Percentiles rank a stretch among this genome's conserved stretches.
Conservation (phyloP, 2,113 vertebrate species). For the Tychaedon coryphoeus region DNA sequence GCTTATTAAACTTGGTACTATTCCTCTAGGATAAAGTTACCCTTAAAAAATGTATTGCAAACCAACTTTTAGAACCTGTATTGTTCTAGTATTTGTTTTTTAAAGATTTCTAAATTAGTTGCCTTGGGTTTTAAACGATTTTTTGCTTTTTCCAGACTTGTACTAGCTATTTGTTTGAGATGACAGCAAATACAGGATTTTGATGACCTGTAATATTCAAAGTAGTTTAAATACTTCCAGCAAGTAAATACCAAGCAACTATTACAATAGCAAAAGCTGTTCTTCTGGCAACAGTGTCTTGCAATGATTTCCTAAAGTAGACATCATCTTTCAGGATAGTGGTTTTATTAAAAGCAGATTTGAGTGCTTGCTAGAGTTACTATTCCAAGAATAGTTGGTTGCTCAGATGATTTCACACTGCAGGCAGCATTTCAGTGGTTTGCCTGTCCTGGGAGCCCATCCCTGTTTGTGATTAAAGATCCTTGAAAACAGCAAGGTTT, state of each 20-base stretch:
- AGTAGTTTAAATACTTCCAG: not conserved
- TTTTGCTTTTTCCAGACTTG: not conserved
- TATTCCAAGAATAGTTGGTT: not conserved
- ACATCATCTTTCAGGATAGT: not conserved
- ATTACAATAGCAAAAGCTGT: not conserved
- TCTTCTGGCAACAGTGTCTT: not conserved
- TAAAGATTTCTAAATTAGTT: not conserved
- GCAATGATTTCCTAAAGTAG: not conserved
- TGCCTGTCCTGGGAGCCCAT: not conserved
- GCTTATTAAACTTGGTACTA: not conserved
- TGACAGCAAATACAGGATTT: not conserved
- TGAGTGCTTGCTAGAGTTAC: not conserved
- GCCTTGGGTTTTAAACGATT: not conserved
- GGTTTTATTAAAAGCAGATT: not conserved
- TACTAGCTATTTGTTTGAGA: not conserved
- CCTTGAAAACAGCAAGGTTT: not conserved
- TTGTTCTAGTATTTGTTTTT: not conserved
- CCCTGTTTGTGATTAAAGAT: not conserved
- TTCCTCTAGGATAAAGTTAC: not conserved
- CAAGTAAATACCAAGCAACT: not conserved
- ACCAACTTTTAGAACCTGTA: not conserved
- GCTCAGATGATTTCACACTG: not conserved
- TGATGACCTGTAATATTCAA: not conserved
- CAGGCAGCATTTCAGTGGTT: not conserved
- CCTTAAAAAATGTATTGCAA: not conserved